A percentile compares a stretch with the other conserved stretches of the same genome.
Conservation (phyloP, 2,113 vertebrate genomes). For the Oncorhynchus masou region DNA sequence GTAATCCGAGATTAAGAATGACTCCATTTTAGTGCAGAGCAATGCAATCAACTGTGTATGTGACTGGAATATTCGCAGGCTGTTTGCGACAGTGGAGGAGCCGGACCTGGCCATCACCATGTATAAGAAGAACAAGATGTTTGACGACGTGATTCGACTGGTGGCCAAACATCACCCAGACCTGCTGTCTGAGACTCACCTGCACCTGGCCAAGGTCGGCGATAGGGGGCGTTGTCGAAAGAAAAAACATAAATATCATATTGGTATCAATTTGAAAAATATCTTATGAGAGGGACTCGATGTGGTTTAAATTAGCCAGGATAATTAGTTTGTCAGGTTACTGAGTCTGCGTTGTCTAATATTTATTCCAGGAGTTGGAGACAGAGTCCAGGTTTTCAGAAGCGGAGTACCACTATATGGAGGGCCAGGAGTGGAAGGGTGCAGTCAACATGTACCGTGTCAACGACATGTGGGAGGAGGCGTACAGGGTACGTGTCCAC, state of each 20-base stretch:
- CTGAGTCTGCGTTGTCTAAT: background rate
- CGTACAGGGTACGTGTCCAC: conserved; percentile 80
- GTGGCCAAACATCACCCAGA: conserved; percentile 88
- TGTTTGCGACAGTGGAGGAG: conserved; percentile 85
- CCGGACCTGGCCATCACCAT: conserved; percentile 91
- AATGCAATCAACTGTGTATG: background rate
- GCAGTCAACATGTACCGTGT: conserved; percentile 89
- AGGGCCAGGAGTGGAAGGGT: conserved; percentile 92
- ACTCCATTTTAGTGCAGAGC: background rate
- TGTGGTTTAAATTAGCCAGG: too few relatives aligned
- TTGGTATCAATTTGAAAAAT: too few relatives aligned
- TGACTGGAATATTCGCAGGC: conserved; percentile 62
- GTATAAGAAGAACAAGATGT: conserved; percentile 92
- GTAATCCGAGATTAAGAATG: too few relatives aligned
- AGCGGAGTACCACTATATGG: conserved; percentile 90
- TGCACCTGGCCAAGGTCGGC: conserved; percentile 89
- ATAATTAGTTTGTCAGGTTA: background rate
- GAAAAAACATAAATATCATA: too few relatives aligned
- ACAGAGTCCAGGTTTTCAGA: conserved; percentile 83
- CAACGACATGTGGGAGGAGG: conserved; percentile 93
- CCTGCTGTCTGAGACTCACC: conserved; percentile 85
- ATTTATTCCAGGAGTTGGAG: conserved; percentile 83
- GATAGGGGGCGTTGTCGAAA: background rate
- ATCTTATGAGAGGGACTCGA: too few relatives aligned
- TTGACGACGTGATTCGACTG: conserved; percentile 87